Evolutionary conservation across 2,113 vertebrate genomes (phyloP).

Genomic region (Patagioenas fasciata): DNA sequence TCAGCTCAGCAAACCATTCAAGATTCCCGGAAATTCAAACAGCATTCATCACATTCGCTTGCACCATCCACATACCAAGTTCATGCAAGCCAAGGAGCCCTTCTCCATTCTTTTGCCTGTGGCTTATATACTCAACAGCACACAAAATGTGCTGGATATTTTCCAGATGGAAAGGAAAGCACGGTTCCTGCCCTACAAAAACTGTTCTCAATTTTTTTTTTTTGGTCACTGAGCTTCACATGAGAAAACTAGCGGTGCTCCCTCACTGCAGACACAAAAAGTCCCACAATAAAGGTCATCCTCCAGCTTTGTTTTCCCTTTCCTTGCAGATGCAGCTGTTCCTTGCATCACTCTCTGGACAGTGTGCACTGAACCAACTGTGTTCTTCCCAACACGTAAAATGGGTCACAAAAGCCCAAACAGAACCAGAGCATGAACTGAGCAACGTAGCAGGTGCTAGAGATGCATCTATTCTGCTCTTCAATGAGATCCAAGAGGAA

Average conservation of each 20-base stretch:
- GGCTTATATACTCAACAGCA: not conserved
- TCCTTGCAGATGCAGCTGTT: not conserved
- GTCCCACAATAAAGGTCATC: not conserved
- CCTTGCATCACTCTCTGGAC: not conserved
- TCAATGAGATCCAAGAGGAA: not conserved
- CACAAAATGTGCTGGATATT: not conserved
- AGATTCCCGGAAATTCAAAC: not conserved
- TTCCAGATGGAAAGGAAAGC: not conserved
- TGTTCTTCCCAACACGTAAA: not conserved
- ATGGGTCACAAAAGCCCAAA: not conserved
- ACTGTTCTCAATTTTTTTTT: not conserved
- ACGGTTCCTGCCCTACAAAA: not conserved
- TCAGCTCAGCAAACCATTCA: not conserved
- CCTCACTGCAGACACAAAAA: not conserved
- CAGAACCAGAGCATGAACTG: not conserved
- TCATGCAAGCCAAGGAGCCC: not conserved
- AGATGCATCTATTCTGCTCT: not conserved
- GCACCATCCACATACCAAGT: not conserved
- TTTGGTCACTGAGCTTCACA: not conserved
- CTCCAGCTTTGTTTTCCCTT: not conserved
- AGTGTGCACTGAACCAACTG: rapidly evolving
- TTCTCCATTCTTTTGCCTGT: not conserved
- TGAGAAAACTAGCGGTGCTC: not conserved
- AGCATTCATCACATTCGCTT: not conserved
- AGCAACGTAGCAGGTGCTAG: rapidly evolving